Evolutionary conservation across 1,140 invertebrate species (phyloP).

Genomic region (Calliphora vicina): DNA sequence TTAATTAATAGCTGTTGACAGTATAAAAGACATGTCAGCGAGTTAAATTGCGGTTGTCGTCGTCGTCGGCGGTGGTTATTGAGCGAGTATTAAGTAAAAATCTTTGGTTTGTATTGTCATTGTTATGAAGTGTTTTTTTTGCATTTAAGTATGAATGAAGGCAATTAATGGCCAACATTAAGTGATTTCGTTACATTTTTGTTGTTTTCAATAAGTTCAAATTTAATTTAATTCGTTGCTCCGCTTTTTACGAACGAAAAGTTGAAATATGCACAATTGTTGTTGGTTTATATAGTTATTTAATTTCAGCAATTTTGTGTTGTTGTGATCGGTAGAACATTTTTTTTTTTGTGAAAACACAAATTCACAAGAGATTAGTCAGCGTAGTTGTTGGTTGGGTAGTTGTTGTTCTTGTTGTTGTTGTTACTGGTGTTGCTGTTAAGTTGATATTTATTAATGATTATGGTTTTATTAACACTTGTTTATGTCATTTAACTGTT

Average conservation of each 20-base stretch:
- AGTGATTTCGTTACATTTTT: slow-evolving; percentile 12
- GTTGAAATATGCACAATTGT: no score
- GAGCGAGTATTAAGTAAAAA: no score
- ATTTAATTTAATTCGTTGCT: no score
- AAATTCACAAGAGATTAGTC: slow-evolving; percentile 32
- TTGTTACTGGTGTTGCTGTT: no score
- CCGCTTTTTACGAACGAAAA: no score
- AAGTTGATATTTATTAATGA: slow-evolving; percentile 25
- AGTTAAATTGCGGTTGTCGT: neutral
- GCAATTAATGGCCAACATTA: slow-evolving; percentile 22
- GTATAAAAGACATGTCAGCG: neutral
- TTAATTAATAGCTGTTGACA: slow-evolving; percentile 30
- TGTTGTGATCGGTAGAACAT: neutral
- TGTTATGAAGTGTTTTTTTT: neutral
- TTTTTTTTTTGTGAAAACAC: neutral
- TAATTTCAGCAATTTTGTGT: neutral
- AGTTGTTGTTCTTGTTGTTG: no score
- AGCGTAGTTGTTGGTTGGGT: neutral
- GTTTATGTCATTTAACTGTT: slow-evolving; percentile 19
- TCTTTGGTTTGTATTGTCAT: neutral
- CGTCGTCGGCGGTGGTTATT: neutral
- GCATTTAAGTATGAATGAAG: neutral
- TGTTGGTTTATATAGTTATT: no score
- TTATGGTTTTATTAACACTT: slow-evolving; percentile 34
- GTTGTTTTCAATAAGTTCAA: slow-evolving; percentile 4